Percentiles rank a stretch among this genome's conserved stretches.
Evolutionary conservation across 2,888 invertebrate genomes (phyloP).

Genomic region (Cheilosia vernalis): DNA sequence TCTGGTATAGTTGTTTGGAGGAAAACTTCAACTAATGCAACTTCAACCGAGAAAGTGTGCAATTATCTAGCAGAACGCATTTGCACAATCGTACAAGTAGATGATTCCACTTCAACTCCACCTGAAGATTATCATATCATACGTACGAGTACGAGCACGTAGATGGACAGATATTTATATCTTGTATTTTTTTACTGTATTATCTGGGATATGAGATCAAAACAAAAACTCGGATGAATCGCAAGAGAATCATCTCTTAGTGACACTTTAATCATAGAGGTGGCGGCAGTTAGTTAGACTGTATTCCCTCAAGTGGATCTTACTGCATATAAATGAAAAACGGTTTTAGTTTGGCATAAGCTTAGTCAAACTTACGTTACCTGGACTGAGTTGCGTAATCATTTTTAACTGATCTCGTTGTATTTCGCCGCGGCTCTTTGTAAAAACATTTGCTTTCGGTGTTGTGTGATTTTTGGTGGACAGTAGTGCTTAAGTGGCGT

Average conservation of each 20-base stretch:
- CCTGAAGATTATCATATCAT: not conserved
- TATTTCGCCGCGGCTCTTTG: slow-evolving; percentile 14
- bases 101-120: slow-evolving; percentile 9
- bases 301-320: not conserved
- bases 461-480: not conserved
- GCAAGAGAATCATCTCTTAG: slow-evolving; percentile 65
- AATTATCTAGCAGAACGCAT: slow-evolving; percentile 67
- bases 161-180: slow-evolving; percentile 39
- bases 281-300: slow-evolving; percentile 19
- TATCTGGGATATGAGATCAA: slow-evolving; percentile 67
- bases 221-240: slow-evolving; percentile 58
- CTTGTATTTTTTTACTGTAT: slow-evolving; percentile 38
- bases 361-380: slow-evolving; percentile 23
- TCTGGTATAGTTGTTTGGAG: slow-evolving; percentile 36
- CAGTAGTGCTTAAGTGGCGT: too few relatives aligned
- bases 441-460: slow-evolving; percentile 5
- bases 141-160: not conserved
- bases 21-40: slow-evolving; percentile 36
- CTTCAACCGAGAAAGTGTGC: slow-evolving; percentile 45
- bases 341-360: not conserved
- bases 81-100: slow-evolving; percentile 34
- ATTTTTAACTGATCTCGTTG: slow-evolving; percentile 20
- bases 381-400: slow-evolving; percentile 17
- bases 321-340: not conserved
- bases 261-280: slow-evolving; percentile 74